A percentile compares a stretch with the other conserved stretches of the same genome.
Evolutionary conservation across 2,113 vertebrate genomes (phyloP).

Genomic region (Pampusana beccarii): DNA sequence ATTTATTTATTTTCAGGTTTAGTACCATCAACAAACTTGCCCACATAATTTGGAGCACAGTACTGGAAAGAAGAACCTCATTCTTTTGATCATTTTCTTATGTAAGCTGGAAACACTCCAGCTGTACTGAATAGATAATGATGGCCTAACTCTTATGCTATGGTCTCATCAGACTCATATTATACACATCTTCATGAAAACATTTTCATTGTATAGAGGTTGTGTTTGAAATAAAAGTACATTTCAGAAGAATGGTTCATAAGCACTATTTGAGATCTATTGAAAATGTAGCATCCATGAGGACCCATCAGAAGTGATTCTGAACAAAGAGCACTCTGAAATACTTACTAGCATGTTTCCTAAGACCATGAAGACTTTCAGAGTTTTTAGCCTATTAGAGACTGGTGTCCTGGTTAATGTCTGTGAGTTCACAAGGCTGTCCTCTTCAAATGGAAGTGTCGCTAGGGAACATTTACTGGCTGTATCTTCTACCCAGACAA

Average conservation of each 20-base stretch:
- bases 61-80: not conserved
- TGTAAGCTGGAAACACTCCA: rapidly evolving
- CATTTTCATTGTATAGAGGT: rapidly evolving
- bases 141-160: not conserved
- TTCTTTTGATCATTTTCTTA: not conserved
- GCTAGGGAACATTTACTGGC: not conserved
- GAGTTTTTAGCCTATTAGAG: not conserved
- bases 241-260: not conserved
- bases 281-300: not conserved
- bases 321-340: not conserved
- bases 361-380: not conserved
- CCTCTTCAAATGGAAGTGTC: not conserved
- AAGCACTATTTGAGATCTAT: not conserved
- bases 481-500: not conserved
- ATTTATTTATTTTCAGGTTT: not conserved
- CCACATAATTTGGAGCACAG: not conserved
- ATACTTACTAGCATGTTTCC: not conserved
- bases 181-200: not conserved
- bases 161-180: not conserved
- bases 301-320: not conserved
- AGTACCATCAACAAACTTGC: not conserved
- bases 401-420: not conserved
- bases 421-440: not conserved
- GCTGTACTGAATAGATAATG: not conserved
- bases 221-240: not conserved